Conservation (phyloP, 2,888 invertebrate species). For the Chloroclystis v-ata region DNA sequence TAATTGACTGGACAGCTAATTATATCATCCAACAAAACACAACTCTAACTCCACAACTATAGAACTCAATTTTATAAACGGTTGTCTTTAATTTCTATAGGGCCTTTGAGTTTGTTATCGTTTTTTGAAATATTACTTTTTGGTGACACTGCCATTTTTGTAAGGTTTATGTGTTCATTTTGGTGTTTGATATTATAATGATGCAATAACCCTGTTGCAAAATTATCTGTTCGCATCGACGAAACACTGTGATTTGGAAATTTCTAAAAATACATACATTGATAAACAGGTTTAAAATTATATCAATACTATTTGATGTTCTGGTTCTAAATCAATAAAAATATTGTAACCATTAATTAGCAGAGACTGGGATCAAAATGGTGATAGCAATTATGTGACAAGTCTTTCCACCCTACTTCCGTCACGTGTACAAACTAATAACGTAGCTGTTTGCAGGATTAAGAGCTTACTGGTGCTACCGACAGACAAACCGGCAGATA, state of each 20-base stretch:
- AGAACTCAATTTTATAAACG: constrained; percentile 7
- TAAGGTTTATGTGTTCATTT: constrained; percentile 37
- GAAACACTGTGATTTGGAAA: neutral
- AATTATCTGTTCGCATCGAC: neutral
- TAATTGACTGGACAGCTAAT: constrained; percentile 57
- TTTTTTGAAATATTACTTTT: constrained; percentile 61
- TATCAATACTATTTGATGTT: no score
- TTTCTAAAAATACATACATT: neutral
- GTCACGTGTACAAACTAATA: constrained; percentile 16
- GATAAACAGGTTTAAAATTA: no score
- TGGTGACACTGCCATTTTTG: constrained; percentile 67
- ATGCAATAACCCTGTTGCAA: neutral
- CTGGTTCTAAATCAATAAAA: no score
- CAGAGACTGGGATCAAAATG: no score
- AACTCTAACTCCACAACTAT: neutral
- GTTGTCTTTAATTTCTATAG: constrained; percentile 27
- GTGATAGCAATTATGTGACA: no score
- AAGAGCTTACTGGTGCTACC: constrained; percentile 15
- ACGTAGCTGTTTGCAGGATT: constrained; percentile 14
- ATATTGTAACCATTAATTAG: no score
- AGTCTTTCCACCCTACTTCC: neutral
- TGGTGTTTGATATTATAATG: constrained; percentile 13
- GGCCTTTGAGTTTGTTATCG: constrained; percentile 39
- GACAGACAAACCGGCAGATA: constrained; percentile 18
- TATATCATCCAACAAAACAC: constrained; percentile 9